Percentiles rank a stretch among this genome's conserved stretches.
Evolutionary conservation across 2,797 vertebrate species (phyloP).

Genomic region (Microctenopoma stevenorrisi): DNA sequence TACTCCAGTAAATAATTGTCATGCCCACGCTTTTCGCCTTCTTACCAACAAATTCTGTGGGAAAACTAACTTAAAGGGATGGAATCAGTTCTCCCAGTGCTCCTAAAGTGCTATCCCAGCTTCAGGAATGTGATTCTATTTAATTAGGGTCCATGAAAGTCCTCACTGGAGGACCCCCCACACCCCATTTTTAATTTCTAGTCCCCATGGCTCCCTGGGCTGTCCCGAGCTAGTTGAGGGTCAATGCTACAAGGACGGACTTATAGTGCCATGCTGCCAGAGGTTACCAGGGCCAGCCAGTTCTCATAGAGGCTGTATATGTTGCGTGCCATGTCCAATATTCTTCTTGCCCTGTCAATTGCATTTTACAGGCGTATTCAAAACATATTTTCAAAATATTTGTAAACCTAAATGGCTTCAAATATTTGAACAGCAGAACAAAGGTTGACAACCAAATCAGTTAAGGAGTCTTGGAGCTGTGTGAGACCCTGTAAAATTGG

Average conservation of each 20-base stretch:
- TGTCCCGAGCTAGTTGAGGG: conserved; percentile 80
- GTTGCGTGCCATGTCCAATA: conserved; percentile 49
- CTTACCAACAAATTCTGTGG: conserved; percentile 58
- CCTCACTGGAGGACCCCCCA: conserved; percentile 68
- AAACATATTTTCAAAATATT: conserved; percentile 57
- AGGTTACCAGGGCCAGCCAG: conserved; percentile 80
- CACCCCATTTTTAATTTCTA: conserved; percentile 79
- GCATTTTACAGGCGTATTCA: conserved; percentile 24
- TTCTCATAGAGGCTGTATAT: conserved; percentile 76
- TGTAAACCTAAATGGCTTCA: conserved; percentile 50
- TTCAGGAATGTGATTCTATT: conserved; percentile 86
- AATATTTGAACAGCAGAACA: conserved; percentile 53
- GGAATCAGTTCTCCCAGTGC: conserved; percentile 29
- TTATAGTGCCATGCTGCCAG: conserved; percentile 76
- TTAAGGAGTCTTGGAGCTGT: conserved; percentile 6
- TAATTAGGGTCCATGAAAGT: conserved; percentile 84
- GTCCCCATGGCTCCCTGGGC: conserved; percentile 61
- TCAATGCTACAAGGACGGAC: conserved; percentile 69
- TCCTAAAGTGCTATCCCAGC: conserved; percentile 45
- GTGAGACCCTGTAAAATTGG: conserved; percentile 26
- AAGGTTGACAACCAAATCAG: conserved; percentile 42
- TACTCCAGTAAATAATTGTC: conserved; percentile 54
- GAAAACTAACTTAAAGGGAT: conserved; percentile 71
- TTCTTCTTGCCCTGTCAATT: conserved; percentile 36
- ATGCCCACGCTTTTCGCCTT: conserved; percentile 55